Percentiles rank a stretch among this genome's conserved stretches.
These are phyloP conservation scores for Apodemia duryi DNA, from an alignment of 2,888 invertebrate genomes.

Conservation along the genomic window DNA sequence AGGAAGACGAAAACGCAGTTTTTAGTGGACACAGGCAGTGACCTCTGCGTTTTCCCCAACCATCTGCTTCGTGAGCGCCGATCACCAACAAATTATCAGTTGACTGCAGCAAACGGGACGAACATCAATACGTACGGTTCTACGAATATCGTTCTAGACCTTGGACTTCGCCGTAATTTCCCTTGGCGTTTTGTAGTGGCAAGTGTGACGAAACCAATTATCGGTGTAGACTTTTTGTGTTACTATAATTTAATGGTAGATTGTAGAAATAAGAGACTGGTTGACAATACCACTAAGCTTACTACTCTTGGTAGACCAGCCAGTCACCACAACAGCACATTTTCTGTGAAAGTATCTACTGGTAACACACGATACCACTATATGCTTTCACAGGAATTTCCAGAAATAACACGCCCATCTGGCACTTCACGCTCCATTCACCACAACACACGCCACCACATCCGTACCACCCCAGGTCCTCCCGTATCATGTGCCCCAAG, in stretches of 20 bases:
- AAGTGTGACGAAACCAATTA: conserved; percentile 40
- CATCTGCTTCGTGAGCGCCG: too few relatives aligned
- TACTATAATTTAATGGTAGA: conserved; percentile 39
- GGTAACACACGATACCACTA: conserved; percentile 22
- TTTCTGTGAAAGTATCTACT: background rate
- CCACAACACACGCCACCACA: conserved; percentile 21
- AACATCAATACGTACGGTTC: too few relatives aligned
- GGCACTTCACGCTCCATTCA: conserved; percentile 16
- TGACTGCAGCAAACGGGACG: too few relatives aligned
- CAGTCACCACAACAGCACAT: background rate
- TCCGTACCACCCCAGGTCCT: background rate
- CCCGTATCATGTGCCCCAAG: background rate
- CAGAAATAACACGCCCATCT: conserved; percentile 27
- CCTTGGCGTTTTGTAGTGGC: conserved; percentile 38
- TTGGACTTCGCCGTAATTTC: background rate
- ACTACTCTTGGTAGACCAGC: background rate
- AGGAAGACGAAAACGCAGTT: too few relatives aligned
- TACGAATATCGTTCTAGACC: too few relatives aligned
- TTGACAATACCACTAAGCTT: conserved; percentile 24
- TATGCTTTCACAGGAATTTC: conserved; percentile 24
- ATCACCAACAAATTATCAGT: too few relatives aligned
- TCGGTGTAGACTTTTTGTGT: conserved; percentile 40
- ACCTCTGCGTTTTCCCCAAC: too few relatives aligned
- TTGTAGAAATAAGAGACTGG: conserved; percentile 29
- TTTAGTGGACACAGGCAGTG: too few relatives aligned